A percentile compares a stretch with the other conserved stretches of the same genome.
These are phyloP conservation scores for Spinibarbus caldwelli DNA, from an alignment of 2,797 vertebrate species.

Conservation along the genomic window DNA sequence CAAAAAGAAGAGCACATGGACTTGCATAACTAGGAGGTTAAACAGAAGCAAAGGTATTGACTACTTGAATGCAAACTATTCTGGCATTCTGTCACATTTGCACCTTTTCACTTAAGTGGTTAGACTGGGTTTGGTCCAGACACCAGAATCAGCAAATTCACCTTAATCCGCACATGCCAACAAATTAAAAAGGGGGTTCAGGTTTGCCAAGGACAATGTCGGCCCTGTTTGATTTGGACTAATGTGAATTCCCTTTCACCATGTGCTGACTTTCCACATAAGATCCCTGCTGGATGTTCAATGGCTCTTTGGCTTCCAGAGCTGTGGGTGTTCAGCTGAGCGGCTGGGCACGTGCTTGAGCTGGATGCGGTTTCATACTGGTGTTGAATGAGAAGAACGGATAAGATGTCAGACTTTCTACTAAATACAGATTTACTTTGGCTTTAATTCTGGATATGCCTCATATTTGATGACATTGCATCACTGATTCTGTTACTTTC, in stretches of 20 bases:
- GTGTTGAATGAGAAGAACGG: constrained; percentile 2
- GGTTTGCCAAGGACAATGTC: constrained; percentile 59
- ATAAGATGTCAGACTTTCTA: background rate
- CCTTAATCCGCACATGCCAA: constrained; percentile 48
- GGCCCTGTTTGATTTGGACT: constrained; percentile 63
- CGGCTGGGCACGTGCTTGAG: constrained; percentile 12
- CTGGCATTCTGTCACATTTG: constrained; percentile 43
- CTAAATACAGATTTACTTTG: constrained; percentile 15
- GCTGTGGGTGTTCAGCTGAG: constrained; percentile 39
- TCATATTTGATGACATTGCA: background rate
- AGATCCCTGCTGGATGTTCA: constrained; percentile 46
- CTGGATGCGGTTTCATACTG: constrained; percentile 20
- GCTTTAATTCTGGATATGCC: background rate
- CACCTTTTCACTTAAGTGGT: constrained; percentile 41
- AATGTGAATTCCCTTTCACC: constrained; percentile 57
- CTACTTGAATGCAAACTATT: constrained; percentile 8
- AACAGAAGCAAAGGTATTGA: constrained; percentile 42
- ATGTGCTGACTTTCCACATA: constrained; percentile 52
- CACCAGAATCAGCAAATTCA: constrained; percentile 38
- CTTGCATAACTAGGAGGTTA: background rate
- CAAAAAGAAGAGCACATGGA: background rate
- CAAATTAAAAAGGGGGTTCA: background rate
- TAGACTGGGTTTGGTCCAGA: constrained; percentile 31
- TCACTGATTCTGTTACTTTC: background rate
- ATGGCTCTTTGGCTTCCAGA: constrained; percentile 49